Conservation (phyloP, 2,888 invertebrate genomes). For the Microchrysa polita region DNA sequence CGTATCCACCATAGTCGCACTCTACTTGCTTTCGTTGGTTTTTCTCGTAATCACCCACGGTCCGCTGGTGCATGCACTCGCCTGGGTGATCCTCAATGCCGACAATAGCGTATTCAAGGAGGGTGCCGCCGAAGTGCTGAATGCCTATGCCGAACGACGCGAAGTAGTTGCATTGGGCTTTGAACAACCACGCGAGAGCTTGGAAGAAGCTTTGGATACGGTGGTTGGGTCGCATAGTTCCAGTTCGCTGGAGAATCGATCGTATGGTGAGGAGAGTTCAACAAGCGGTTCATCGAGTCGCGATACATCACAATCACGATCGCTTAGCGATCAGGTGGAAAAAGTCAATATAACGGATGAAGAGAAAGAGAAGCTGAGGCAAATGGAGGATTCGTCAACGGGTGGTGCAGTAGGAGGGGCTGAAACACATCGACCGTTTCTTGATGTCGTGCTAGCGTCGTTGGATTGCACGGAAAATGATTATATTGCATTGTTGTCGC, state of each 20-base stretch:
- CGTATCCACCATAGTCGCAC: constrained; percentile 88
- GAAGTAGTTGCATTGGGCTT: constrained; percentile 71
- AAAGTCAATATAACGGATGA: constrained; percentile 89
- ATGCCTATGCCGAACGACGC: constrained; percentile 71
- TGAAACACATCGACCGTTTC: constrained; percentile 69
- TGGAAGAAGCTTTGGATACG: constrained; percentile 79
- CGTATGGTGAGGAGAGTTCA: constrained; percentile 44
- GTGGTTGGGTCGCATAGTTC: constrained; percentile 55
- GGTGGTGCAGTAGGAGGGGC: not conserved
- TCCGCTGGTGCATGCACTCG: constrained; percentile 88
- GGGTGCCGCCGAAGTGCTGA: constrained; percentile 74
- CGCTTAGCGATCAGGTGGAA: constrained; percentile 57
- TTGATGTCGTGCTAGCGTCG: constrained; percentile 88
- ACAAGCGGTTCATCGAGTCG: constrained; percentile 49
- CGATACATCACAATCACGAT: constrained; percentile 44
- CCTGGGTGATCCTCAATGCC: constrained; percentile 89
- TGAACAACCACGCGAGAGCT: constrained; percentile 76
- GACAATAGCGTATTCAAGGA: constrained; percentile 77
- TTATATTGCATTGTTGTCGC: constrained; percentile 89
- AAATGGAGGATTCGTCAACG: constrained; percentile 52
- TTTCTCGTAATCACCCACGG: constrained; percentile 93
- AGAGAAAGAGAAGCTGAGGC: constrained; percentile 78
- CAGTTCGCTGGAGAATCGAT: constrained; percentile 40
- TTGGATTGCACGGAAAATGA: constrained; percentile 93
- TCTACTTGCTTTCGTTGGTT: constrained; percentile 93